Base-by-base conservation (phyloP, 2,797 vertebrate genomes). In the Smutsia gigantea region DNA sequence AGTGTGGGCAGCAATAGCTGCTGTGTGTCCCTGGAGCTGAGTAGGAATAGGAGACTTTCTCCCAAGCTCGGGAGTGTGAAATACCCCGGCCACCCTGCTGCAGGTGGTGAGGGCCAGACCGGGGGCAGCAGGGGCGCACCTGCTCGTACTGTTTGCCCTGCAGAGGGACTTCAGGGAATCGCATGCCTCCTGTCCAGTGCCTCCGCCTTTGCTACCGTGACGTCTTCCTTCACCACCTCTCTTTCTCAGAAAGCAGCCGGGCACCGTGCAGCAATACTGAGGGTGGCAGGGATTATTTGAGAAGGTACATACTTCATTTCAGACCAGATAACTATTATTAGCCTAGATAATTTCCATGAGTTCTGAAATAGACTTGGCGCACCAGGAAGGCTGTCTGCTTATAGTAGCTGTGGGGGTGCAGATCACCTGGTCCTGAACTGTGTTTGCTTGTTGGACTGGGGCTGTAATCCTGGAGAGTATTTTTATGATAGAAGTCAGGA, bases 261-360 rank as follows among this genome's bases (percentile, higher is more conserved):
- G 37, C 34, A 68, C 46, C 8, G 49, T 29, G 71, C 61, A 91
- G 95, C 84, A 81, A 51, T 95, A 37, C 68, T 84, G 96, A 96
- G 95, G 96, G 90, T 72, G 87, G 94, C 83, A 74, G 91, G 90
- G 97, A 94, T 96, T 97, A 97, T 98, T 98, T 98, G 96, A 96
- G 98, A 98, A 97, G 98, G 93, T 13, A 63, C 97, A 92, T 87
- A 68, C 97, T 98, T 97, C 98, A 93, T 96, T 98, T 98, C 92
- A 97, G 97, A 97, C 92, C 95, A 95, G 98, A 97, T 98, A 97
- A 81, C 97, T 78, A 61, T 97, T 98, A 98, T 98, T 98, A 95
- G 93, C 95, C 81, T 94, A 95, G 97, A 97, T 98, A 97, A 98
- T 98, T 98, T 96, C 94, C 95, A 68, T 96, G 95, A 96, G 97